Percentiles rank a stretch among this genome's conserved stretches.
Conservation (phyloP, 2,113 vertebrate genomes). For the Nansenia antarctica region DNA sequence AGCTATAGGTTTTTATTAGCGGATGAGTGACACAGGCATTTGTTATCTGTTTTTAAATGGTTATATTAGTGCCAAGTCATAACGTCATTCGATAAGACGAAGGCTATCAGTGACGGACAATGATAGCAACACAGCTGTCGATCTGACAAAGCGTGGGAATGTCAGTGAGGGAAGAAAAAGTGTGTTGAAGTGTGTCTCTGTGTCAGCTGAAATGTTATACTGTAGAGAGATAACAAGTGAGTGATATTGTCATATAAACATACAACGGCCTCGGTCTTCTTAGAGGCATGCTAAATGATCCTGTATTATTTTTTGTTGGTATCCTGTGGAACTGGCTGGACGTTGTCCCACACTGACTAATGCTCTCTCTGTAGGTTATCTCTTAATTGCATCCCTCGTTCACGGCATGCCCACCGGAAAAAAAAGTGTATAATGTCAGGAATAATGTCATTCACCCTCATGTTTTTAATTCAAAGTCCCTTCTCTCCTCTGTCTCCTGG, state of each 20-base stretch:
- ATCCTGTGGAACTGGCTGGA: too few species aligned
- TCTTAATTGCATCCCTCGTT: constrained; percentile 53
- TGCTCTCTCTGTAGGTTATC: constrained; percentile 53
- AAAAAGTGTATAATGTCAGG: neutral
- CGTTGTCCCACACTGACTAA: constrained; percentile 54
- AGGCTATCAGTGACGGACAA: neutral
- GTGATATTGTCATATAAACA: too few species aligned
- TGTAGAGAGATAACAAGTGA: too few species aligned
- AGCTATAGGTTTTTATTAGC: neutral
- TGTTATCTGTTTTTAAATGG: neutral
- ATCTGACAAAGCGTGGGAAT: too few species aligned
- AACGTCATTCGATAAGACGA: neutral
- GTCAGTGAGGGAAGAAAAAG: too few species aligned
- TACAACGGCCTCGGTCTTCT: too few species aligned
- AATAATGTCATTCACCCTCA: neutral
- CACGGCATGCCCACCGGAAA: neutral
- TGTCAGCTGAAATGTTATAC: too few species aligned
- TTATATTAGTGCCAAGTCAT: neutral
- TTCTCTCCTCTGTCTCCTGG: neutral
- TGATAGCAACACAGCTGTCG: too few species aligned
- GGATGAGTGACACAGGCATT: neutral
- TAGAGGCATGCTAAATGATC: too few species aligned
- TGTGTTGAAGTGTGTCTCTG: too few species aligned
- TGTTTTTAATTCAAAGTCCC: neutral
- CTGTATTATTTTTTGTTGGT: too few species aligned